These are phyloP conservation scores for Philotrypesis tridentata DNA, from an alignment of 1,140 invertebrate genomes.

Conservation along the genomic window DNA sequence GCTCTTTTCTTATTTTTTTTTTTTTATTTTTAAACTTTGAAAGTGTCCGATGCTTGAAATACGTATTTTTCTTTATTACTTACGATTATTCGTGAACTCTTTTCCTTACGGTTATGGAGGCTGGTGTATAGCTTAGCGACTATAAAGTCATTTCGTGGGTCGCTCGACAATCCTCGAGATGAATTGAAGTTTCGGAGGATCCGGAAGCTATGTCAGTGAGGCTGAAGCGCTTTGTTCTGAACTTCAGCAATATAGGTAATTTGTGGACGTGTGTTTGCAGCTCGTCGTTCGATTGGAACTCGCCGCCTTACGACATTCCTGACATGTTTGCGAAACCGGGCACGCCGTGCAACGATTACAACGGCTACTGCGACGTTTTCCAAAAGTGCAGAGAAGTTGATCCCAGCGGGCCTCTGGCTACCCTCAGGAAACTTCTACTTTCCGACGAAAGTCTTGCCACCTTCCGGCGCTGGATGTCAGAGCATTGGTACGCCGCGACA, in stretches of 20 bases:
- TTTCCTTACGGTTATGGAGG: too few species aligned
- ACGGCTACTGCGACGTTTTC: slow-evolving; percentile 99
- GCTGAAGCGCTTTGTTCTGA: too few species aligned
- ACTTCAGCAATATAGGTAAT: neutral
- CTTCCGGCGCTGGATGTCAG: slow-evolving; percentile 87
- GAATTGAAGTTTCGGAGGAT: neutral
- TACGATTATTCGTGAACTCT: neutral
- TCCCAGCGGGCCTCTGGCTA: slow-evolving; percentile 95
- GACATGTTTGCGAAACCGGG: slow-evolving; percentile 95
- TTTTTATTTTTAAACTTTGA: neutral
- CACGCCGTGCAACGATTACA: slow-evolving; percentile 98
- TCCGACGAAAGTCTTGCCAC: slow-evolving; percentile 92
- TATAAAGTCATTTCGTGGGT: slow-evolving; percentile 35
- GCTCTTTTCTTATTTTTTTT: too few species aligned
- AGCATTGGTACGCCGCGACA: slow-evolving; percentile 89
- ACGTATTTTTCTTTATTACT: neutral
- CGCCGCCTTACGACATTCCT: slow-evolving; percentile 90
- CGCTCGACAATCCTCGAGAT: slow-evolving; percentile 11
- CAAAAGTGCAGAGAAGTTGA: slow-evolving; percentile 97
- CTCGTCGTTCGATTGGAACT: slow-evolving; percentile 94
- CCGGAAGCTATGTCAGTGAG: slow-evolving; percentile 1
- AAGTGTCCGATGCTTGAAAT: neutral
- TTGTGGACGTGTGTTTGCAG: slow-evolving; percentile 74
- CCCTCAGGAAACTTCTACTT: slow-evolving; percentile 87
- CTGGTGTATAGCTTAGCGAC: neutral